These are phyloP conservation scores for Cryptoprocta ferox DNA, from an alignment of 2,797 vertebrate species.

Conservation along the genomic window DNA sequence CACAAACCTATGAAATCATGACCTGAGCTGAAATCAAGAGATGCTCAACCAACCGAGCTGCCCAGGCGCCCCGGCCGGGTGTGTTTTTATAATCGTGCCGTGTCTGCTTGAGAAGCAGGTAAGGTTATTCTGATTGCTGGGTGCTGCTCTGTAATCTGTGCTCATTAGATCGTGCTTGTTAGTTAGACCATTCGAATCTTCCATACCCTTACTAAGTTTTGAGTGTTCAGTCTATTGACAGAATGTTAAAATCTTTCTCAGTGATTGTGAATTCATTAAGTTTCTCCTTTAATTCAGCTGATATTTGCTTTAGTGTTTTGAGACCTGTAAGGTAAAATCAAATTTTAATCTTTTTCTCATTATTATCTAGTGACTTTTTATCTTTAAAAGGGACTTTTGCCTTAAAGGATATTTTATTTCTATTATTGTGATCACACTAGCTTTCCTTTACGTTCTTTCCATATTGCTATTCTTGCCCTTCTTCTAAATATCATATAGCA, in stretches of 20 bases:
- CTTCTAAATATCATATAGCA: neutral
- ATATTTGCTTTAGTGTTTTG: neutral
- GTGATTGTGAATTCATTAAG: neutral
- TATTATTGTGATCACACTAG: neutral
- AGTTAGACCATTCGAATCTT: neutral
- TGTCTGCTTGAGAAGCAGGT: neutral
- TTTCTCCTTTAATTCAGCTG: neutral
- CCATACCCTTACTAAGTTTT: neutral
- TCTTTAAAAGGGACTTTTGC: neutral
- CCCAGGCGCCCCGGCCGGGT: neutral
- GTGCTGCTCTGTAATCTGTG: neutral
- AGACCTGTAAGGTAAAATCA: neutral
- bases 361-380: neutral
- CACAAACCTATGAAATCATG: no score
- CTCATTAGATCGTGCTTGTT: neutral
- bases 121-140: neutral
- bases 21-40: no score
- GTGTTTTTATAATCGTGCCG: neutral
- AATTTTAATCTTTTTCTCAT: slow-evolving; percentile 7
- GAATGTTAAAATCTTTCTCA: neutral
- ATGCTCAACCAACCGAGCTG: no score
- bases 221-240: neutral
- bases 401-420: neutral
- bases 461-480: neutral
- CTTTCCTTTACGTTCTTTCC: neutral